Evolutionary conservation across 1,140 invertebrate genomes (phyloP).

Genomic region (Pseudomyrmex flavicornis): DNA sequence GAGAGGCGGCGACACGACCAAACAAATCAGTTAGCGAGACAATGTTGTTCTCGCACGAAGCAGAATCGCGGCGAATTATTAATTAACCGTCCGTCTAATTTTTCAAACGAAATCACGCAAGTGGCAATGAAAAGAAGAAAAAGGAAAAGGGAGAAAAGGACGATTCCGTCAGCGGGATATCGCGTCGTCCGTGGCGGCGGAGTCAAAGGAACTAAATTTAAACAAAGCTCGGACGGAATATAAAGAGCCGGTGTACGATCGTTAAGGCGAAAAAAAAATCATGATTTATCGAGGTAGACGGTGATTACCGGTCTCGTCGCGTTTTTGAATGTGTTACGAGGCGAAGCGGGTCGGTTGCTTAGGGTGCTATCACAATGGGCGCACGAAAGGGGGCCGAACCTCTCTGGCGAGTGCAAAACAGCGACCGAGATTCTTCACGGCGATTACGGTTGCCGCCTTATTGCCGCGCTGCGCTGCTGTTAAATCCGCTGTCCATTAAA

Average conservation of each 20-base stretch:
- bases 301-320: conserved; percentile 71
- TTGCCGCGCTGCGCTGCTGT: conserved; percentile 58
- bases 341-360: conserved; percentile 55
- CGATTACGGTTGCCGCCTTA: conserved; percentile 67
- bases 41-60: conserved; percentile 45
- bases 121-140: too few species aligned
- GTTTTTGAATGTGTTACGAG: conserved; percentile 63
- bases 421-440: conserved; percentile 61
- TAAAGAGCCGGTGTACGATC: conserved; percentile 43
- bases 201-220: conserved; percentile 44
- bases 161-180: conserved; percentile 19
- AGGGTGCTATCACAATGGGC: conserved; percentile 46
- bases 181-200: background rate
- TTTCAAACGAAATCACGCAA: conserved; percentile 22
- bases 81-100: background rate
- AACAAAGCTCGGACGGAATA: conserved; percentile 51
- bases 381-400: conserved; percentile 41
- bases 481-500: conserved; percentile 77
- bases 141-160: too few species aligned
- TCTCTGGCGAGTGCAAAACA: conserved; percentile 34
- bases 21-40: conserved; percentile 53
- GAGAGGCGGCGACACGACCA: conserved; percentile 9
- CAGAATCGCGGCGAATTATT: background rate
- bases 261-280: conserved; percentile 64
- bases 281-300: conserved; percentile 70